A percentile compares a stretch with the other conserved stretches of the same genome.
Conservation (phyloP, 2,797 vertebrate genomes). For the Argya squamiceps region DNA sequence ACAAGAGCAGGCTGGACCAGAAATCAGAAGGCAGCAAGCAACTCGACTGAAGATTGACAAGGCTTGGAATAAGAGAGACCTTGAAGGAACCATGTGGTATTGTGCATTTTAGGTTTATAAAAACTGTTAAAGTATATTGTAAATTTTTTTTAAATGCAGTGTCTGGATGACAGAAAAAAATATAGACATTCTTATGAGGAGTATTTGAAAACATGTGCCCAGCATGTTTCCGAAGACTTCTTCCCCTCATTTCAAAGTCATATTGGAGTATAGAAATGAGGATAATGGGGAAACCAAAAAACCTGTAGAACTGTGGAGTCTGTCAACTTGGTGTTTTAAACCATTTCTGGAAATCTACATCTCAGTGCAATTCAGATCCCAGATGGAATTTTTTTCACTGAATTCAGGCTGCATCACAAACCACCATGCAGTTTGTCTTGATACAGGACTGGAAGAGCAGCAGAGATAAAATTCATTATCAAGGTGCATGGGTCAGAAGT, state of each 20-base stretch:
- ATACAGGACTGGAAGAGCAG: neutral
- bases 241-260: conserved; percentile 56
- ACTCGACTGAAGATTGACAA: conserved; percentile 81
- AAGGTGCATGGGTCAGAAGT: conserved; percentile 3
- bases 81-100: conserved; percentile 52
- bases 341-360: conserved; percentile 43
- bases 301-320: conserved; percentile 32
- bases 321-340: conserved; percentile 30
- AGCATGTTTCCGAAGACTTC: conserved; percentile 71
- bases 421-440: neutral
- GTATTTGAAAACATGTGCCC: conserved; percentile 61
- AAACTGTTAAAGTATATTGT: conserved; percentile 72
- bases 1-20: conserved; percentile 96
- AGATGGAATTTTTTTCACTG: conserved; percentile 19
- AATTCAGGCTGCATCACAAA: conserved; percentile 14
- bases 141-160: conserved; percentile 65
- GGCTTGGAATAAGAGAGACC: neutral
- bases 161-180: conserved; percentile 68
- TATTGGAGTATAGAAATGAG: conserved; percentile 53
- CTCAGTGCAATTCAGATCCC: conserved; percentile 39
- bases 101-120: conserved; percentile 61
- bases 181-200: conserved; percentile 69
- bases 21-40: conserved; percentile 90
- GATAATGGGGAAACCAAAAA: conserved; percentile 52
- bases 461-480: neutral